These are phyloP conservation scores for Pagetopsis macropterus DNA, from an alignment of 2,797 vertebrate species.

Conservation along the genomic window DNA sequence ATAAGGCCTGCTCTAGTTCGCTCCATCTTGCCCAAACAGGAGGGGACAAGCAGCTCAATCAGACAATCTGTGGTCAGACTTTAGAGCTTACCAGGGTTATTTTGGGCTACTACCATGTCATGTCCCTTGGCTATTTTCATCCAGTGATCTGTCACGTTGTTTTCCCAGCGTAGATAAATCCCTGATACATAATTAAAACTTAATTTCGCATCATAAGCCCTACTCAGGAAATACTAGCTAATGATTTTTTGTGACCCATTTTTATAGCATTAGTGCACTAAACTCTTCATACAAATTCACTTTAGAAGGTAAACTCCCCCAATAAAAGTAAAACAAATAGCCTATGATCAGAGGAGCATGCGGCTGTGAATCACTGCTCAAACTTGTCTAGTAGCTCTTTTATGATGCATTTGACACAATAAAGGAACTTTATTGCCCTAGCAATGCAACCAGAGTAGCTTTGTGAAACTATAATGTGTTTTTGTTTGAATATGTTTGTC, in stretches of 20 bases:
- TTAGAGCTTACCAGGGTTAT: conserved; percentile 70
- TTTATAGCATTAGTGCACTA: conserved; percentile 4
- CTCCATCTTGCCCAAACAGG: conserved; percentile 59
- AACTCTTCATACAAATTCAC: conserved; percentile 8
- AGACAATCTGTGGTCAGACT: conserved; percentile 68
- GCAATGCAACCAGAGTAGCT: neutral
- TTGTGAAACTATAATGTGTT: neutral
- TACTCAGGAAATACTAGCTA: conserved; percentile 28
- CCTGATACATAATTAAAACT: conserved; percentile 53
- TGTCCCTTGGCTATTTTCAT: conserved; percentile 47
- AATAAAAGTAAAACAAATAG: neutral
- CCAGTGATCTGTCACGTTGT: conserved; percentile 50
- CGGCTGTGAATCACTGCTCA: neutral
- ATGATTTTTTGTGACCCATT: neutral
- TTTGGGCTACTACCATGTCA: conserved; percentile 61
- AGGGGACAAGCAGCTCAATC: conserved; percentile 64
- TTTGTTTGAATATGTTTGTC: neutral
- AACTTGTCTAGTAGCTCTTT: neutral
- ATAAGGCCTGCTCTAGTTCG: conserved; percentile 68
- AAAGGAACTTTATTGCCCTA: neutral
- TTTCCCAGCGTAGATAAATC: conserved; percentile 41
- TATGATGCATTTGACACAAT: neutral
- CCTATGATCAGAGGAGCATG: neutral
- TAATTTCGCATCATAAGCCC: conserved; percentile 34
- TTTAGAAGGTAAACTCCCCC: neutral